phyloP scores from a whole-genome alignment of 2,888 invertebrate species.

The Chrysolina haemoptera region DNA sequence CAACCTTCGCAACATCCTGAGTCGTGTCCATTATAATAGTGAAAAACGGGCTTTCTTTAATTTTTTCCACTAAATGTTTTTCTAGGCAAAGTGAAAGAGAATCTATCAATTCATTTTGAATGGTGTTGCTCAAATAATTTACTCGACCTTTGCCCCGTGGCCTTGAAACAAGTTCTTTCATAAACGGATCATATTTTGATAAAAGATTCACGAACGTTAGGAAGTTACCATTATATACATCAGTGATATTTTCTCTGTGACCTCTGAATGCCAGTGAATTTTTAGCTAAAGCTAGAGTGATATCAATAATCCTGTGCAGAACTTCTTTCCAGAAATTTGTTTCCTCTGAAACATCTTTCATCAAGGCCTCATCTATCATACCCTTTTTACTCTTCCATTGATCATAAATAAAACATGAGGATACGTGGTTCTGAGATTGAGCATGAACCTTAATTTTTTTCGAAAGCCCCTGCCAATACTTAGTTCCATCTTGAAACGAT shows the following conservation, averaged over 20 bases:
- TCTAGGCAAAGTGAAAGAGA: slow-evolving; percentile 11
- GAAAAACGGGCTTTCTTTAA: slow-evolving; percentile 48
- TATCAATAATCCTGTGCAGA: not conserved
- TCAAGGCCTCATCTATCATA: no score
- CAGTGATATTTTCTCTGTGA: not conserved
- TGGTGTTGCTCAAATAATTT: slow-evolving; percentile 44
- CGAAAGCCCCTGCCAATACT: not conserved
- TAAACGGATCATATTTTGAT: not conserved
- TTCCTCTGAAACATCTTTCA: no score
- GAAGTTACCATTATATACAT: not conserved
- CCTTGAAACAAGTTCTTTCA: not conserved
- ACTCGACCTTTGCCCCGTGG: not conserved
- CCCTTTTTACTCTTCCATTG: no score
- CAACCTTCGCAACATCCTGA: slow-evolving; percentile 57
- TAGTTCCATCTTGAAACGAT: not conserved
- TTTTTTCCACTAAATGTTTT: slow-evolving; percentile 35
- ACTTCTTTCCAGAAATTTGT: no score
- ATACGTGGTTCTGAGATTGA: not conserved
- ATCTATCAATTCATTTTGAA: slow-evolving; percentile 46
- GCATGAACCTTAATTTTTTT: not conserved
- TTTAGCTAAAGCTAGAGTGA: not conserved
- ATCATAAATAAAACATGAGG: no score
- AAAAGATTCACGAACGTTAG: not conserved
- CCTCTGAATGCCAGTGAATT: not conserved
- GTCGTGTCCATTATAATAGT: slow-evolving; percentile 57